phyloP scores from a whole-genome alignment of 2,797 vertebrate genomes.

The Xenops minutus region DNA sequence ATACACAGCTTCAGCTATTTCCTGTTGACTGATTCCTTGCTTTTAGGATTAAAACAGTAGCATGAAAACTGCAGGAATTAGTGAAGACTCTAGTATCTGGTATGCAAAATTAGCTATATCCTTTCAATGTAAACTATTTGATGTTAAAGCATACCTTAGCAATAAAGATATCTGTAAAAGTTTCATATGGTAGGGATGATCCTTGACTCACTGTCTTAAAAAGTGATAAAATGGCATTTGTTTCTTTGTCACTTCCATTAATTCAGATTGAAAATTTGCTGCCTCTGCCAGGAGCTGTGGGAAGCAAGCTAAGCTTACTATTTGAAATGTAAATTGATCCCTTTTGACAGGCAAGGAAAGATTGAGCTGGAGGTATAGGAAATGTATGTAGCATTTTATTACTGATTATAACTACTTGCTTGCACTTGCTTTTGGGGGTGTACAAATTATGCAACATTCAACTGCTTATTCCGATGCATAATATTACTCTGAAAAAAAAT shows the following conservation, averaged over 20 bases:
- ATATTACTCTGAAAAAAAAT: background rate
- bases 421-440: background rate
- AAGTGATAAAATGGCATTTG: background rate
- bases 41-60: background rate
- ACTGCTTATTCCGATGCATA: background rate
- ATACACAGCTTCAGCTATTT: background rate
- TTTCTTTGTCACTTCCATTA: background rate
- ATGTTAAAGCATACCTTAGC: background rate
- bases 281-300: background rate
- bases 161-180: background rate
- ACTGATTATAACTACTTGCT: background rate
- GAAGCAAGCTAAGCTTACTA: background rate
- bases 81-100: background rate
- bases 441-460: background rate
- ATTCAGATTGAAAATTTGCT: background rate
- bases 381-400: background rate
- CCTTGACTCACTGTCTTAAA: background rate
- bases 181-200: background rate
- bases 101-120: background rate
- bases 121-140: background rate
- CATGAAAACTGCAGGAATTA: background rate
- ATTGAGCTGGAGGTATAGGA: background rate
- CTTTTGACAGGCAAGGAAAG: background rate
- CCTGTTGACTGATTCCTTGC: background rate
- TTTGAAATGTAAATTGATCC: background rate